Conservation (phyloP, 2,797 vertebrate species). For the Jordanella pulchra region DNA sequence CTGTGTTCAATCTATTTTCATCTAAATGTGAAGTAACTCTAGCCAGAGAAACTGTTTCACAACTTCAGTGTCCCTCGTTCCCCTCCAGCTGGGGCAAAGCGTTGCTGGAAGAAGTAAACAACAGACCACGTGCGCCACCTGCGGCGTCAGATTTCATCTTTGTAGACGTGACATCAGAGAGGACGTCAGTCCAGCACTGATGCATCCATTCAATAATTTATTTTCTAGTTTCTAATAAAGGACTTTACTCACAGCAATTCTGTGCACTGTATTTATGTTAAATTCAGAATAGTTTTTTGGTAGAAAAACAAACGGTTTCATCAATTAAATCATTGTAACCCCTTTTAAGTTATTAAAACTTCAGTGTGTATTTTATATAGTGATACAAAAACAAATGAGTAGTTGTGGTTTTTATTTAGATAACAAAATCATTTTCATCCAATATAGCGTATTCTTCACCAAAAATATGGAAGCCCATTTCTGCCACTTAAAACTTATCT, state of each 20-base stretch:
- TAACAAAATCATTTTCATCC: too few species aligned
- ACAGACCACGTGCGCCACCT: conserved; percentile 75
- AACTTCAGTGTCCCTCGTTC: conserved; percentile 33
- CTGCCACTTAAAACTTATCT: too few species aligned
- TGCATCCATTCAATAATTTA: background rate
- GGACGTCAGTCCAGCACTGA: background rate
- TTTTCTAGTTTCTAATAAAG: background rate
- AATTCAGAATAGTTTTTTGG: too few species aligned
- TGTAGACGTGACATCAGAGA: conserved; percentile 37
- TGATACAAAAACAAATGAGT: too few species aligned
- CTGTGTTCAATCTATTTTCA: conserved; percentile 46
- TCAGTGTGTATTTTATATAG: too few species aligned
- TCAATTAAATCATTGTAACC: too few species aligned
- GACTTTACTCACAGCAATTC: background rate
- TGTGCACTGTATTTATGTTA: background rate
- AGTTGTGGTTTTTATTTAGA: too few species aligned
- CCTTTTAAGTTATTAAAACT: too few species aligned
- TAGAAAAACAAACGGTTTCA: too few species aligned
- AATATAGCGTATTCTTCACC: too few species aligned
- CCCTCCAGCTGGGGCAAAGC: conserved; percentile 16
- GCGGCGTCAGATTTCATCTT: conserved; percentile 61
- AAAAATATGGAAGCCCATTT: too few species aligned
- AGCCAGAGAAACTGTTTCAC: conserved; percentile 68
- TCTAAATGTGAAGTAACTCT: conserved; percentile 70
- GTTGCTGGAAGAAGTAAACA: conserved; percentile 80